Conservation (phyloP, 2,113 vertebrate species). For the Sander lucioperca region DNA sequence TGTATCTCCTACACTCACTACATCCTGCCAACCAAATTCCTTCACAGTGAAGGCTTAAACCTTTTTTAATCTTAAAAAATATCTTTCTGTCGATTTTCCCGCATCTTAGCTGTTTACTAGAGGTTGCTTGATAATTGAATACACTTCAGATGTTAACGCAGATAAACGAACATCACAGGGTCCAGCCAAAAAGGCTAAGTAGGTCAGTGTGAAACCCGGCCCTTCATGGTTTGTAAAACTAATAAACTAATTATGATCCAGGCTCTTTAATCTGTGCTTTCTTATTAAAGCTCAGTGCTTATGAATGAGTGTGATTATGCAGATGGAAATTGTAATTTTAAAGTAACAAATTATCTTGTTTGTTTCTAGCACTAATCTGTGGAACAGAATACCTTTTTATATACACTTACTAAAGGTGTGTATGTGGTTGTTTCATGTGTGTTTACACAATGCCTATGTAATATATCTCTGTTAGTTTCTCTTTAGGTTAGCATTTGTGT, state of each 20-base stretch:
- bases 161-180: slow-evolving; percentile 70
- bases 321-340: slow-evolving; percentile 4
- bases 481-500: background rate
- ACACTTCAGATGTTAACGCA: slow-evolving; percentile 64
- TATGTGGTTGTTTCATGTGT: background rate
- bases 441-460: background rate
- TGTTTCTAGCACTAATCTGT: slow-evolving; percentile 2
- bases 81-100: slow-evolving; percentile 13
- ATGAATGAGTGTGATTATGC: slow-evolving; percentile 52
- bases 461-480: background rate
- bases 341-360: slow-evolving; percentile 21
- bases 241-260: slow-evolving; percentile 60
- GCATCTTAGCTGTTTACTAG: slow-evolving; percentile 21
- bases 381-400: background rate
- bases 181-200: slow-evolving; percentile 42
- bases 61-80: slow-evolving; percentile 33
- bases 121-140: slow-evolving; percentile 59
- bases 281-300: slow-evolving; percentile 38
- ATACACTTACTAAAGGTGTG: background rate
- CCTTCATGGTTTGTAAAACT: slow-evolving; percentile 57
- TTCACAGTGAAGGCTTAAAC: background rate
- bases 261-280: slow-evolving; percentile 61
- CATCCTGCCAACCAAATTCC: background rate
- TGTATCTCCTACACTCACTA: background rate
- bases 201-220: slow-evolving; percentile 49